phyloP scores from a whole-genome alignment of 2,797 vertebrate species.

The Gymnoscopelus braueri region DNA sequence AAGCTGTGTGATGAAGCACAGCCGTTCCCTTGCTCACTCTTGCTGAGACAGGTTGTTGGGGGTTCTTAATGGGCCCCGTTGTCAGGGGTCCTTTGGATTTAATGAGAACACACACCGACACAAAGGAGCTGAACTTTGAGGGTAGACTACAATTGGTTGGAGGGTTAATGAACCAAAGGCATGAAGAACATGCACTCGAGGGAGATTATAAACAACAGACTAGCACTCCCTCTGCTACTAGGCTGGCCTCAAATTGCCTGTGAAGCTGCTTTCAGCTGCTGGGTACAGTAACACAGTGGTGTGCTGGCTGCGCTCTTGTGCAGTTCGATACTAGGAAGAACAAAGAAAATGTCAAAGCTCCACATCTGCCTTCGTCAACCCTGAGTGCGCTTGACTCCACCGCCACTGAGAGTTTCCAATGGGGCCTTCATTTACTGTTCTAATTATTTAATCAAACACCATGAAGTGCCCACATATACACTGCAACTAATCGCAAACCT shows the following conservation, averaged over 20 bases:
- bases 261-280: conserved; percentile 48
- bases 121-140: conserved; percentile 42
- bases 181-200: conserved; percentile 41
- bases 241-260: conserved; percentile 64
- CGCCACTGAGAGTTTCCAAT: conserved; percentile 51
- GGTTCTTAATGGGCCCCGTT: conserved; percentile 30
- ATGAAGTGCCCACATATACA: conserved; percentile 12
- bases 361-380: conserved; percentile 63
- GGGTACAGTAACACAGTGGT: conserved; percentile 36
- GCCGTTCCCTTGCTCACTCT: conserved; percentile 8
- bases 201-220: conserved; percentile 65
- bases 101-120: conserved; percentile 51
- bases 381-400: conserved; percentile 54
- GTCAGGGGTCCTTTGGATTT: conserved; percentile 50
- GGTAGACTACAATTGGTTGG: conserved; percentile 43
- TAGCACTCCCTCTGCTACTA: conserved; percentile 40
- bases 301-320: conserved; percentile 47
- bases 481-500: conserved; percentile 5
- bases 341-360: conserved; percentile 71
- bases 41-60: conserved; percentile 41
- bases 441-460: conserved; percentile 46
- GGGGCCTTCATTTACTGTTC: conserved; percentile 41
- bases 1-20: conserved; percentile 8
- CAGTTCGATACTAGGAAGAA: conserved; percentile 57
- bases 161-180: conserved; percentile 64